phyloP scores from a whole-genome alignment of 2,888 invertebrate genomes.

The Patella pellucida region DNA sequence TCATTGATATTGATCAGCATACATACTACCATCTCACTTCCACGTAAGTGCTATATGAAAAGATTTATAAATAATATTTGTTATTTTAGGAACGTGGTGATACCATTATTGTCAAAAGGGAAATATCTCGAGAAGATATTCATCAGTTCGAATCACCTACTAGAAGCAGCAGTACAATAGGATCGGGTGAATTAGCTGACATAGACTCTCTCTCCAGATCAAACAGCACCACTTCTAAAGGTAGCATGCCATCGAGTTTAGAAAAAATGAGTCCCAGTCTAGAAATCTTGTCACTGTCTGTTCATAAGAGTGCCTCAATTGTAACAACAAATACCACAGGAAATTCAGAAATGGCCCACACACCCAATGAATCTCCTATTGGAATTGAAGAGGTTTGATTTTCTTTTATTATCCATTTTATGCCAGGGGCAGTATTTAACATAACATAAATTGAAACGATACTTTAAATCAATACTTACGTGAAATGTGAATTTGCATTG shows the following conservation, averaged over 20 bases:
- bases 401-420: neutral
- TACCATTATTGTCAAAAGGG: constrained; percentile 22
- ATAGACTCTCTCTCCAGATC: constrained; percentile 49
- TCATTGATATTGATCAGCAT: too few relatives aligned
- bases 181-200: constrained; percentile 61
- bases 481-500: neutral
- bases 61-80: too few relatives aligned
- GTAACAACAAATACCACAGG: neutral
- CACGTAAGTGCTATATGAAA: too few relatives aligned
- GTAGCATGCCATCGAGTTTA: constrained; percentile 15
- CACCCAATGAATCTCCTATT: constrained; percentile 3
- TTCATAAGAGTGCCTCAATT: neutral
- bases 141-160: constrained; percentile 47
- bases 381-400: neutral
- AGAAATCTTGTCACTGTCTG: constrained; percentile 12
- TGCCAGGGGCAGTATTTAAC: neutral
- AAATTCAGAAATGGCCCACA: neutral
- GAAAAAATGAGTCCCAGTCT: constrained; percentile 18
- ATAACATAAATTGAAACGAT: neutral
- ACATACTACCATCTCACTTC: too few relatives aligned
- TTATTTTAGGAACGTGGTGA: constrained; percentile 21
- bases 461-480: neutral
- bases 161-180: constrained; percentile 51
- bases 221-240: constrained; percentile 29
- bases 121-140: constrained; percentile 19